phyloP scores from a whole-genome alignment of 2,113 vertebrate genomes.

The Takifugu flavidus region DNA sequence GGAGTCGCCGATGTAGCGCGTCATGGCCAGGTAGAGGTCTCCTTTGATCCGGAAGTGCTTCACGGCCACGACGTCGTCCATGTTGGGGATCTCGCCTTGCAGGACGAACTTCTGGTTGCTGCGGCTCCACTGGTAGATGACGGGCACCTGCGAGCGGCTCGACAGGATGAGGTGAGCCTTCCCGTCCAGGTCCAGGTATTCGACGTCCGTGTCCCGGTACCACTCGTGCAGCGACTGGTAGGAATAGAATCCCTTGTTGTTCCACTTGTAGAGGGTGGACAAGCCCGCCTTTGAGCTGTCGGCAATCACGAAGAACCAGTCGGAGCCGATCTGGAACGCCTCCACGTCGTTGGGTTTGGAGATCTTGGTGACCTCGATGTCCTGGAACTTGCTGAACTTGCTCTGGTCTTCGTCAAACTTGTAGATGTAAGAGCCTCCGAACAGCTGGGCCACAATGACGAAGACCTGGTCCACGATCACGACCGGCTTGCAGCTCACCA shows the following conservation, averaged over 20 bases:
- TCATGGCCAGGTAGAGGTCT: slow-evolving; percentile 89
- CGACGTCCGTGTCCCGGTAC: slow-evolving; percentile 95
- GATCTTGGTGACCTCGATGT: slow-evolving; percentile 94
- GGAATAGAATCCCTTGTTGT: slow-evolving; percentile 94
- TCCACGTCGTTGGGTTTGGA: slow-evolving; percentile 98
- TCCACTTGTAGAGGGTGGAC: slow-evolving; percentile 97
- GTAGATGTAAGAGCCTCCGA: slow-evolving; percentile 97
- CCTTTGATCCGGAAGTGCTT: slow-evolving; percentile 90
- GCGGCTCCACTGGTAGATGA: slow-evolving; percentile 95
- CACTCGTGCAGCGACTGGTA: slow-evolving; percentile 96
- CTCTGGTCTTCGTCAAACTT: slow-evolving; percentile 95
- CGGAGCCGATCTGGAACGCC: slow-evolving; percentile 88
- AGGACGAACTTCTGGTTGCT: slow-evolving; percentile 87
- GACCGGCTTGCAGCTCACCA: slow-evolving; percentile 94
- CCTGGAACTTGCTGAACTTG: slow-evolving; percentile 96
- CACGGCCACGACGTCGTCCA: slow-evolving; percentile 95
- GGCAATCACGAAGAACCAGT: slow-evolving; percentile 93
- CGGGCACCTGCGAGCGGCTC: slow-evolving; percentile 93
- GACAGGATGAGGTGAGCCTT: slow-evolving; percentile 91
- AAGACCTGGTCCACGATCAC: slow-evolving; percentile 94
- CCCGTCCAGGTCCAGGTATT: slow-evolving; percentile 89
- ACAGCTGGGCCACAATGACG: slow-evolving; percentile 96
- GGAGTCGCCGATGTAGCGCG: slow-evolving; percentile 95
- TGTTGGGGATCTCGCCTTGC: slow-evolving; percentile 90
- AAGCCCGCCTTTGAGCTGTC: slow-evolving; percentile 97